A percentile compares a stretch with the other conserved stretches of the same genome.
These are phyloP conservation scores for Pterostichus niger DNA, from an alignment of 2,888 invertebrate genomes.

Conservation along the genomic window DNA sequence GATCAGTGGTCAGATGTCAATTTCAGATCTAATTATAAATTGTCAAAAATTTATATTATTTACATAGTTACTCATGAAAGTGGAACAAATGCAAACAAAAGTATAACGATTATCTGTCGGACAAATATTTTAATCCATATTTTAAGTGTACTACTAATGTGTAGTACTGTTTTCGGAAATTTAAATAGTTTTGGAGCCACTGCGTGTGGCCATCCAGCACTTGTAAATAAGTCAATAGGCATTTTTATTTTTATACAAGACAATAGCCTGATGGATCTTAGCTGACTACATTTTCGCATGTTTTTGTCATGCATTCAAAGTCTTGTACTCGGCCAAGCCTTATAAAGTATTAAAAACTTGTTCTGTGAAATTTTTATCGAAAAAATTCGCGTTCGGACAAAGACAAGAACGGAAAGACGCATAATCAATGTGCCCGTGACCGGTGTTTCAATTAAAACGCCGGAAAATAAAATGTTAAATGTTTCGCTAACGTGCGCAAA, in stretches of 20 bases:
- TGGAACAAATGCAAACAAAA: no score
- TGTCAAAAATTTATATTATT: no score
- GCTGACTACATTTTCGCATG: conserved; percentile 28
- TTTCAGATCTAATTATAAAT: no score
- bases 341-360: conserved; percentile 61
- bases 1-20: no score
- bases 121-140: no score
- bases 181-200: conserved; percentile 4
- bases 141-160: no score
- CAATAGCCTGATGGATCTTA: conserved; percentile 32
- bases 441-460: conserved; percentile 25
- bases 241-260: conserved; percentile 32
- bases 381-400: conserved; percentile 55
- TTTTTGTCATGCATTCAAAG: conserved; percentile 23
- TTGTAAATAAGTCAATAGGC: conserved; percentile 37
- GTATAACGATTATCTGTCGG: no score
- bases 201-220: neutral
- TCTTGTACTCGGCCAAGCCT: neutral
- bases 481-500: no score
- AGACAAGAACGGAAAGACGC: neutral
- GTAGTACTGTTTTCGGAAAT: no score
- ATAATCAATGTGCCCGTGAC: conserved; percentile 32
- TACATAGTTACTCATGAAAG: no score
- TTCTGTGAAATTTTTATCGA: conserved; percentile 56
- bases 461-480: no score